Conservation (phyloP, 1,140 invertebrate genomes). For the Diachasmimorpha longicaudata region DNA sequence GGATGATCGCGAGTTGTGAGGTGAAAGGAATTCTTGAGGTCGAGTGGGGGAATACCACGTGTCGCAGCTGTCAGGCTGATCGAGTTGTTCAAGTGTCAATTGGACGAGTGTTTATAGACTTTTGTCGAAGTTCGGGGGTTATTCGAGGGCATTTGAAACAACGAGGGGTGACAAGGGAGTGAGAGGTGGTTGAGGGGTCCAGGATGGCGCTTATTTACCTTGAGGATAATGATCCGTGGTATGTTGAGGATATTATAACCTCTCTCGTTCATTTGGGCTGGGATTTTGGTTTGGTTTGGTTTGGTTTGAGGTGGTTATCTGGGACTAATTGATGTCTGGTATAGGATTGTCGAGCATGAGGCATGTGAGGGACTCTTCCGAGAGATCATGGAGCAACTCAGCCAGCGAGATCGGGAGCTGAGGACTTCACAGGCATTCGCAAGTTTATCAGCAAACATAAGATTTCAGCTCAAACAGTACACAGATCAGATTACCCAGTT, state of each 20-base stretch:
- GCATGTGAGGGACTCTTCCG: constrained; percentile 70
- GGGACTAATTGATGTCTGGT: not conserved
- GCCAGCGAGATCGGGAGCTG: constrained; percentile 62
- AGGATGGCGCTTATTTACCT: constrained; percentile 58
- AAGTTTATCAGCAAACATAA: constrained; percentile 66
- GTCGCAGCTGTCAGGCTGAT: constrained; percentile 8
- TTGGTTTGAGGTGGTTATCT: too few species aligned
- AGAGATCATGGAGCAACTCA: constrained; percentile 69
- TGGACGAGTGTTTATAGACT: not conserved
- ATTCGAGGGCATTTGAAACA: too few species aligned
- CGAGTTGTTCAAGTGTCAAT: not conserved
- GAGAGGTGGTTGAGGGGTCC: not conserved
- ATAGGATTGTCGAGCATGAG: constrained; percentile 71
- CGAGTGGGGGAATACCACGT: constrained; percentile 13
- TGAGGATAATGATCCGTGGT: constrained; percentile 60
- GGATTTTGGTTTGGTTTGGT: not conserved
- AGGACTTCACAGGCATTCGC: constrained; percentile 64
- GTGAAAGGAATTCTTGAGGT: constrained; percentile 11
- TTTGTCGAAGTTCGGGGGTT: not conserved
- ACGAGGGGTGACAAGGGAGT: too few species aligned
- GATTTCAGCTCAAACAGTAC: constrained; percentile 70
- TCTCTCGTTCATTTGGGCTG: not conserved
- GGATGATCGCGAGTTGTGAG: not conserved
- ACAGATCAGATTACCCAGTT: constrained; percentile 67
- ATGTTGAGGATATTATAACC: constrained; percentile 20